Evolutionary conservation across 2,113 vertebrate species (phyloP).

Genomic region (Puntigrus tetrazona): DNA sequence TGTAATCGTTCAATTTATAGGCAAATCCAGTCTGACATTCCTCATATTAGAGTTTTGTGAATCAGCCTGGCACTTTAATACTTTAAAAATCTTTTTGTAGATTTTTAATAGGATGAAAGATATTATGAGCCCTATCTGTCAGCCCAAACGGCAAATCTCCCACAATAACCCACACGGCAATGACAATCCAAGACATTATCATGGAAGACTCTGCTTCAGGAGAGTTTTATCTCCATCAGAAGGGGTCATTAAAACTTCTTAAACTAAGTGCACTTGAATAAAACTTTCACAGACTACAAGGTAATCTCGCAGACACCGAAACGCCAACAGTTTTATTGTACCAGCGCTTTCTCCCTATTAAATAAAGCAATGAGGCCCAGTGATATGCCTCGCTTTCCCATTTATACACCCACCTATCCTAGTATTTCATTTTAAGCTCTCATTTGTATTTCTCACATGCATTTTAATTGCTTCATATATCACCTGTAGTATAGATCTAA

Average conservation of each 20-base stretch:
- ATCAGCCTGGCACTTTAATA: background rate
- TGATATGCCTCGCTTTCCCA: background rate
- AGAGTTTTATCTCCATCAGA: conserved; percentile 18
- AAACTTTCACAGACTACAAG: conserved; percentile 11
- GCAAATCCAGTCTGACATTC: background rate
- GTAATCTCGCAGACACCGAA: background rate
- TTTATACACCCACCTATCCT: background rate
- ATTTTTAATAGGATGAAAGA: conserved; percentile 4
- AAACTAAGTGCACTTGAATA: background rate
- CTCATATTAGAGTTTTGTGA: background rate
- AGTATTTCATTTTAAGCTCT: background rate
- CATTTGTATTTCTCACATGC: background rate
- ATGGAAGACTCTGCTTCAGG: background rate
- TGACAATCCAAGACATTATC: conserved; percentile 20
- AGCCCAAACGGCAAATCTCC: background rate
- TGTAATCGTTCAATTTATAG: background rate
- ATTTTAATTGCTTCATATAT: background rate
- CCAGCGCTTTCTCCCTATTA: background rate
- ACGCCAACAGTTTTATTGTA: background rate
- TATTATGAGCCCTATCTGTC: conserved; percentile 18
- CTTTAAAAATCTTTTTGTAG: background rate
- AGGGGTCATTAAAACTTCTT: conserved; percentile 29
- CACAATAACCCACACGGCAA: background rate
- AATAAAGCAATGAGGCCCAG: background rate
- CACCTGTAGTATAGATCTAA: background rate